A percentile compares a stretch with the other conserved stretches of the same genome.
Evolutionary conservation across 2,113 vertebrate species (phyloP).

Genomic region (Aldabrachelys gigantea): DNA sequence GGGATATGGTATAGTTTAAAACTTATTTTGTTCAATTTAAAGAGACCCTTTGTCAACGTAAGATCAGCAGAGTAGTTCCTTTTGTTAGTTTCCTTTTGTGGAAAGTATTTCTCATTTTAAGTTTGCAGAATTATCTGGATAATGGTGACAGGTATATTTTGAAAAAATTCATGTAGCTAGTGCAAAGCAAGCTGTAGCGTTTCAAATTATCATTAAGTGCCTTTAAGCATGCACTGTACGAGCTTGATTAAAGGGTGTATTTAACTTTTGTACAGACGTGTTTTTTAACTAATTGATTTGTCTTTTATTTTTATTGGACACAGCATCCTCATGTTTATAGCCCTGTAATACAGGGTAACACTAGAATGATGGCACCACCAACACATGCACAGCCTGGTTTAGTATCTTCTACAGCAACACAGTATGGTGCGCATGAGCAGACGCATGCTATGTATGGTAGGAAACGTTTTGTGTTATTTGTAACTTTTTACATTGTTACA

Average conservation of each 20-base stretch:
- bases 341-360: conserved; percentile 93
- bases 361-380: conserved; percentile 95
- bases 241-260: neutral
- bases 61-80: neutral
- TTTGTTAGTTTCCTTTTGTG: neutral
- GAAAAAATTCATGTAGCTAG: neutral
- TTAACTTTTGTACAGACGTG: neutral
- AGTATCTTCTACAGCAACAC: conserved; percentile 92
- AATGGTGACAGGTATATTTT: rapidly evolving
- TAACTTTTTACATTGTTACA: conserved; percentile 59
- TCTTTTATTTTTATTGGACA: conserved; percentile 41
- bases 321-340: conserved; percentile 97
- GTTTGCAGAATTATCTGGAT: neutral
- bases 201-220: neutral
- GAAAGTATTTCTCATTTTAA: neutral
- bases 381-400: conserved; percentile 91
- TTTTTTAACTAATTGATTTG: conserved; percentile 2
- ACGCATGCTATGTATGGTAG: conserved; percentile 99
- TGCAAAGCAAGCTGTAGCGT: neutral
- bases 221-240: rapidly evolving
- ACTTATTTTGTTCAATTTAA: neutral
- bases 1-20: neutral
- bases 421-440: conserved; percentile 94
- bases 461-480: conserved; percentile 77
- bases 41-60: neutral